Percentiles rank a stretch among this genome's conserved stretches.
phyloP scores from a whole-genome alignment of 2,113 vertebrate species.

The Rhagologus leucostigma region DNA sequence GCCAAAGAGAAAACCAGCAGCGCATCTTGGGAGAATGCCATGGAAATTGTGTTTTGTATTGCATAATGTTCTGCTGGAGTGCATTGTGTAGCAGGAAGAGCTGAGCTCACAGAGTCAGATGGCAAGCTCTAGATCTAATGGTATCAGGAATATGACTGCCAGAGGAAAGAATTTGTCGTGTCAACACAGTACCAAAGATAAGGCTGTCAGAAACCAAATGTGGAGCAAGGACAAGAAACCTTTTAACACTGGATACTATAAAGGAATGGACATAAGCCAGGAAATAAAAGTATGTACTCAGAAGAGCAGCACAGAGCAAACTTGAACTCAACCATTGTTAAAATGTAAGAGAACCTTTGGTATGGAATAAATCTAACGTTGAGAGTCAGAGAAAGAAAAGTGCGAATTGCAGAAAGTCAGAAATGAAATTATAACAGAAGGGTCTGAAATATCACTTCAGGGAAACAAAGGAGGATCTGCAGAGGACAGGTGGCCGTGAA shows the following conservation, averaged over 20 bases:
- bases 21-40: background rate
- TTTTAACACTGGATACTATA: background rate
- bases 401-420: background rate
- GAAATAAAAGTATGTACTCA: background rate
- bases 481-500: background rate
- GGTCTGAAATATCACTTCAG: background rate
- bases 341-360: background rate
- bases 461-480: background rate
- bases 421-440: background rate
- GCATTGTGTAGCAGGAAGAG: background rate
- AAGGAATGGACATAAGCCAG: background rate
- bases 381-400: background rate
- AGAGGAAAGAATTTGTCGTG: background rate
- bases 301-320: background rate
- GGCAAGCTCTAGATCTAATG: background rate
- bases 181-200: background rate
- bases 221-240: background rate
- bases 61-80: background rate
- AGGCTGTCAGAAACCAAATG: background rate
- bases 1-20: background rate
- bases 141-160: conserved; percentile 3
- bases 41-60: background rate
- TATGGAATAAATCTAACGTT: background rate
- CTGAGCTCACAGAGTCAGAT: background rate
- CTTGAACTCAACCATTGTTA: background rate